Conservation (phyloP, 2,113 vertebrate genomes). For the Channa argus region DNA sequence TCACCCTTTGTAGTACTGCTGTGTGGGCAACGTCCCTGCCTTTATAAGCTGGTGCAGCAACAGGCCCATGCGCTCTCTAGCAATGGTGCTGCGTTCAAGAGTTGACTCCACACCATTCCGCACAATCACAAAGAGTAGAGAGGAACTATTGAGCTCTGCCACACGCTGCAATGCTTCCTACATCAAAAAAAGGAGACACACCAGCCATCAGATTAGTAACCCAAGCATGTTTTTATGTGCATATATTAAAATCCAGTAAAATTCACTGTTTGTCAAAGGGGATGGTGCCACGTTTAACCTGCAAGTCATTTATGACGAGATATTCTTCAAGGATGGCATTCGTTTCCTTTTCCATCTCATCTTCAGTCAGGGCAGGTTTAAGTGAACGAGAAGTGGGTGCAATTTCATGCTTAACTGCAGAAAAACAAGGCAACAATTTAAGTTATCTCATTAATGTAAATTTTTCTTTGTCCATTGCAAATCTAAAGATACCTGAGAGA, state of each 20-base stretch:
- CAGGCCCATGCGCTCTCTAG: slow-evolving; percentile 90
- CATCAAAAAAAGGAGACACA: not conserved
- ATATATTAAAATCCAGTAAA: no score
- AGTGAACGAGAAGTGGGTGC: slow-evolving; percentile 70
- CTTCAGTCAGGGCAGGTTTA: slow-evolving; percentile 87
- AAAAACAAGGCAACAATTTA: not conserved
- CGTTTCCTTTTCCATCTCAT: slow-evolving; percentile 93
- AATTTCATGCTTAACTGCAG: slow-evolving; percentile 85
- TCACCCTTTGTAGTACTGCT: slow-evolving; percentile 96
- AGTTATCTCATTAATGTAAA: not conserved
- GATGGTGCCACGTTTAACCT: slow-evolving; percentile 75
- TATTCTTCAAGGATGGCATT: slow-evolving; percentile 95
- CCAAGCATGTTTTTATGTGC: no score
- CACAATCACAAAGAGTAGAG: slow-evolving; percentile 91
- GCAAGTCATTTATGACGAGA: slow-evolving; percentile 95
- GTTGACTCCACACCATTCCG: slow-evolving; percentile 92
- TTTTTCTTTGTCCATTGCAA: not conserved
- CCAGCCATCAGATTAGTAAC: not conserved
- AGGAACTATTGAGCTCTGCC: slow-evolving; percentile 88
- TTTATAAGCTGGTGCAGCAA: slow-evolving; percentile 90
- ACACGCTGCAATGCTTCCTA: slow-evolving; percentile 97
- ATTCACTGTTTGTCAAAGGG: no score
- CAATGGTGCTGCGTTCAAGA: slow-evolving; percentile 92
- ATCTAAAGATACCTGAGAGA: slow-evolving; percentile 55
- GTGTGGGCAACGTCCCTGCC: slow-evolving; percentile 81